These are phyloP conservation scores for Tigriopus californicus DNA, from an alignment of 2,888 invertebrate genomes.

Conservation along the genomic window DNA sequence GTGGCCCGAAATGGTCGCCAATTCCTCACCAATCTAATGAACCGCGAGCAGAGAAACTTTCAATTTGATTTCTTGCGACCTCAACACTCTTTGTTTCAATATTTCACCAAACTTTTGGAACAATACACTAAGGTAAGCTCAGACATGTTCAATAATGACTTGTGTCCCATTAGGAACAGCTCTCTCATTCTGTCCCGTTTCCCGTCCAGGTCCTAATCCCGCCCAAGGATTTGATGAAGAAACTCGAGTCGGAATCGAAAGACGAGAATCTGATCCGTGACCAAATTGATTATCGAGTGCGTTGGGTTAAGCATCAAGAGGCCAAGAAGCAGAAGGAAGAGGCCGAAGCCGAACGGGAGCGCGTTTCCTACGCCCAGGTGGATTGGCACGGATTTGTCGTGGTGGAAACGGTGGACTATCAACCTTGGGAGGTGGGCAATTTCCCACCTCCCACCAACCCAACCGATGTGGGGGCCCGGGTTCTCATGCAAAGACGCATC, in stretches of 20 bases:
- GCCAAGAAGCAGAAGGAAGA: conserved; percentile 79
- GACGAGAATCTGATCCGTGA: conserved; percentile 49
- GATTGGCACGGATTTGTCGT: conserved; percentile 99
- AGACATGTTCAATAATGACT: too few relatives aligned
- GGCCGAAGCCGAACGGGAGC: conserved; percentile 81
- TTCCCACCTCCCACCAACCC: conserved; percentile 95
- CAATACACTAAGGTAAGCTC: conserved; percentile 80
- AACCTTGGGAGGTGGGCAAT: conserved; percentile 82
- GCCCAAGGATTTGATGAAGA: conserved; percentile 66
- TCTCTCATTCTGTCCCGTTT: neutral
- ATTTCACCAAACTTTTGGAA: conserved; percentile 90
- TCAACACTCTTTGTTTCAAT: conserved; percentile 93
- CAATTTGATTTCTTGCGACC: conserved; percentile 97
- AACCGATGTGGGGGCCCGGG: conserved; percentile 84
- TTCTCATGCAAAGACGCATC: conserved; percentile 52
- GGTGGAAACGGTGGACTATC: conserved; percentile 97
- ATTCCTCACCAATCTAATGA: conserved; percentile 95
- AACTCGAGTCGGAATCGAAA: conserved; percentile 51
- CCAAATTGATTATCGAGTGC: conserved; percentile 74
- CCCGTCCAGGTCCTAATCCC: conserved; percentile 51
- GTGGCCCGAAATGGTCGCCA: conserved; percentile 95
- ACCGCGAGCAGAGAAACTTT: conserved; percentile 88
- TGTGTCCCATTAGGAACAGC: neutral
- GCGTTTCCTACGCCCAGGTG: conserved; percentile 29
- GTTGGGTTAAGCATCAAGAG: conserved; percentile 90